A percentile compares a stretch with the other conserved stretches of the same genome.
Conservation (phyloP, 2,113 vertebrate genomes). For the Anoura caudifer region DNA sequence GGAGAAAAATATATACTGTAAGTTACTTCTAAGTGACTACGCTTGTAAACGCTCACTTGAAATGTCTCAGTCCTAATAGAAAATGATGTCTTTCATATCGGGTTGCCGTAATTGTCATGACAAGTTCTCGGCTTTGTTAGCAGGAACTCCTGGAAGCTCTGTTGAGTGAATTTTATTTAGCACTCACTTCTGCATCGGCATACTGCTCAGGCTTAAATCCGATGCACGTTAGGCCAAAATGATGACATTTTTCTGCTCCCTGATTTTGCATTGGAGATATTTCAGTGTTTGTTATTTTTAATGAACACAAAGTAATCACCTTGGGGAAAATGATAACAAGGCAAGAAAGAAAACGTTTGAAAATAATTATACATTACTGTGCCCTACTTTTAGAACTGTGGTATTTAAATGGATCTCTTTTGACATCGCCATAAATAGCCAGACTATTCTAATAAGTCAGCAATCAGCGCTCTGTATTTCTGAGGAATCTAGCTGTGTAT, state of each 20-base stretch:
- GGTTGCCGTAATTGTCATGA: neutral
- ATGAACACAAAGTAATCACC: conserved; percentile 24
- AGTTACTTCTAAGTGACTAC: neutral
- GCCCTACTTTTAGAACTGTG: neutral
- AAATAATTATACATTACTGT: conserved; percentile 18
- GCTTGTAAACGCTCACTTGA: fast-evolving
- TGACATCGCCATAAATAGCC: conserved; percentile 14
- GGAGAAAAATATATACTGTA: neutral
- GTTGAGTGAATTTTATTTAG: too few relatives aligned
- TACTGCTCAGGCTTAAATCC: neutral
- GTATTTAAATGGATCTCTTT: conserved; percentile 1
- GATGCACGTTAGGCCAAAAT: neutral
- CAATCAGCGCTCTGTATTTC: neutral
- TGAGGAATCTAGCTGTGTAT: neutral
- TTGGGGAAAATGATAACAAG: conserved; percentile 2
- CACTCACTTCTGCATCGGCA: neutral
- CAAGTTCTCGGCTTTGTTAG: neutral
- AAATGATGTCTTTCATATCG: neutral
- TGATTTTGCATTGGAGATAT: conserved; percentile 9
- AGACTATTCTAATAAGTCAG: neutral
- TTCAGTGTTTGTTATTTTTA: conserved; percentile 52
- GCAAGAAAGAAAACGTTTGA: neutral
- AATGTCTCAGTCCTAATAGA: neutral
- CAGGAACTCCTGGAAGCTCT: neutral
- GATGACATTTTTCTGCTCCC: neutral